A percentile compares a stretch with the other conserved stretches of the same genome.
phyloP scores from a whole-genome alignment of 2,797 vertebrate species.

The Macropus fuliginosus region DNA sequence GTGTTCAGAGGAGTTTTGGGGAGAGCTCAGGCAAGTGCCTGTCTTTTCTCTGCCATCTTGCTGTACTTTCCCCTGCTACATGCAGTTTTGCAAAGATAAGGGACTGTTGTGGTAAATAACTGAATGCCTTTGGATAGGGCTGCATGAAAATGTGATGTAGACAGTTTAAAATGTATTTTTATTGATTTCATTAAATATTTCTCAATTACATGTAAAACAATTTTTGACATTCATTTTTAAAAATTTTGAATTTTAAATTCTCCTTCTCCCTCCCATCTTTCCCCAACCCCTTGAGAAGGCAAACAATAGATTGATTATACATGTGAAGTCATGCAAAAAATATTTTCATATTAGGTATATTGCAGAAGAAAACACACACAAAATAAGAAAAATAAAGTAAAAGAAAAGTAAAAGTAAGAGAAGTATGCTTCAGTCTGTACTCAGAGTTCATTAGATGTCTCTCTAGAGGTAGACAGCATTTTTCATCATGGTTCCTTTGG shows the following conservation, averaged over 20 bases:
- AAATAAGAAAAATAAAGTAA: not conserved
- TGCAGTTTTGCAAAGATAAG: not conserved
- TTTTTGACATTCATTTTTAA: not conserved
- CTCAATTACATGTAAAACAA: not conserved
- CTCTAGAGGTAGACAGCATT: not conserved
- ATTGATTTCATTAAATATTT: not conserved
- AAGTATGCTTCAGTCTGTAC: not conserved
- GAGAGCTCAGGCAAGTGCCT: too few species aligned
- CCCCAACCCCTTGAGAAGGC: not conserved
- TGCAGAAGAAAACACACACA: not conserved
- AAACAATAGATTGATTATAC: not conserved
- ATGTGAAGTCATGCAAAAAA: not conserved
- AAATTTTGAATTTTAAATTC: not conserved
- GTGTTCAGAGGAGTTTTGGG: too few species aligned
- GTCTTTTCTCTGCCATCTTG: too few species aligned
- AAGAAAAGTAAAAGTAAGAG: not conserved
- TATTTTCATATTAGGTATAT: not conserved
- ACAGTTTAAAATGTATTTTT: not conserved
- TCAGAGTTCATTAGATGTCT: not conserved
- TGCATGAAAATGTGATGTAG: not conserved
- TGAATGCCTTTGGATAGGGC: too few species aligned
- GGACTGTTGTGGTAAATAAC: not conserved
- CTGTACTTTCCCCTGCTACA: not conserved
- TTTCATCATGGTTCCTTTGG: not conserved
- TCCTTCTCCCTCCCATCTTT: not conserved